Evolutionary conservation across 2,113 vertebrate species (phyloP), one percentile per base, ranked within the genome.

Genomic region (Tautogolabrus adspersus): DNA sequence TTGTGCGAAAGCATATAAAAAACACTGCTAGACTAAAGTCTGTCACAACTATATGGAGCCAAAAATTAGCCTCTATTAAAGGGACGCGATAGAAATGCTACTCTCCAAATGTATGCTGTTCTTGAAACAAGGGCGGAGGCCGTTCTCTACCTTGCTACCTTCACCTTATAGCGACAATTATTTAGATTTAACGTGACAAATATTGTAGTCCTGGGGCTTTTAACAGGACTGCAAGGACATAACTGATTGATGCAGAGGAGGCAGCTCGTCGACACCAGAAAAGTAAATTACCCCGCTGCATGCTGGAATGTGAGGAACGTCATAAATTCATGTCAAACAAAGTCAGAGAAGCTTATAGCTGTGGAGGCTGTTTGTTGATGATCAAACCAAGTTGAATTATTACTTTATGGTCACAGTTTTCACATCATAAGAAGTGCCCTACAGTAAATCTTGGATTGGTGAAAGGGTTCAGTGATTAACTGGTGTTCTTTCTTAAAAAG

Each of bases 261-360:
- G 64, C 38, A 5, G 69, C 42, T 34, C 21, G 10, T 7, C 18
- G 40, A 72, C 75, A 61, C 72, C 54, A 70, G 73, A 81, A 77
- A 83, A 70, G 49, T 80, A 69, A 83, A 73, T 77, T 81, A 74
- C 60, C 7, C 37, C 73, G 3, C 52, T 42, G 71, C 52, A 63
- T 78, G 71, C 63, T 56, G 75, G 79, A 79, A 79, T 72, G 58
- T 21, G 21, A 2, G 12, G 58, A 56, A 54, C 38, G 54, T 10
- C 57, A 74, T 83, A 72, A 80, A 77, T 83, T 68, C 23, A 66
- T 7, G 55, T 67, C 59, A 5, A 26, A 44, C 56, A 21, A 44
- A 10, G n/a, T 6, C 51, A 40, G 18, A 66, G 51, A 72, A 44
- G 56, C 70, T 21, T 56, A 26, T 26, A 66, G 62, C 47, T 49